Evolutionary conservation across 2,113 vertebrate species (phyloP).

Genomic region (Junco hyemalis): DNA sequence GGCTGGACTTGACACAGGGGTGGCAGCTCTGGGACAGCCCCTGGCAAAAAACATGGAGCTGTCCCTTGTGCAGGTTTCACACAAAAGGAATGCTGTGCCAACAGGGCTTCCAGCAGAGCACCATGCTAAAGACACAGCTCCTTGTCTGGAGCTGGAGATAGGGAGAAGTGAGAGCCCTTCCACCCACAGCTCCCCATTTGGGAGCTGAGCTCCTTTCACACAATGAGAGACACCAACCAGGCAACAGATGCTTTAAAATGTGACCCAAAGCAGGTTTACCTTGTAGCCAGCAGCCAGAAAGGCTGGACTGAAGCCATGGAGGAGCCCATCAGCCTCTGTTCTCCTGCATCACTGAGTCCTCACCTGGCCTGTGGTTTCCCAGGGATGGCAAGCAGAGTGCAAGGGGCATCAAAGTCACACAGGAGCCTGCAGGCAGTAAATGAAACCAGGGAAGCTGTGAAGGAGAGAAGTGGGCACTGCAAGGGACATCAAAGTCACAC

Average conservation of each 20-base stretch:
- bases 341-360: background rate
- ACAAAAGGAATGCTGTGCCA: background rate
- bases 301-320: background rate
- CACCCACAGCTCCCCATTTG: background rate
- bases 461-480: background rate
- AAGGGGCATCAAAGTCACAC: background rate
- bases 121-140: background rate
- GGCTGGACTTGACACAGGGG: background rate
- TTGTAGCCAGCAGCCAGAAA: background rate
- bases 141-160: background rate
- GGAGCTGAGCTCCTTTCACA: background rate
- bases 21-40: background rate
- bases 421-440: background rate
- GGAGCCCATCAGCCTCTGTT: background rate
- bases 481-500: background rate
- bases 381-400: background rate
- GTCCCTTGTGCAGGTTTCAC: background rate
- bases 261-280: background rate
- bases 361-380: accelerated
- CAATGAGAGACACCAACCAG: background rate
- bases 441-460: background rate
- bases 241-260: background rate
- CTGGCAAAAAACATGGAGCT: background rate
- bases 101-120: background rate
- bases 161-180: background rate